Conservation (phyloP, 2,888 invertebrate species). For the Cenopis cana region DNA sequence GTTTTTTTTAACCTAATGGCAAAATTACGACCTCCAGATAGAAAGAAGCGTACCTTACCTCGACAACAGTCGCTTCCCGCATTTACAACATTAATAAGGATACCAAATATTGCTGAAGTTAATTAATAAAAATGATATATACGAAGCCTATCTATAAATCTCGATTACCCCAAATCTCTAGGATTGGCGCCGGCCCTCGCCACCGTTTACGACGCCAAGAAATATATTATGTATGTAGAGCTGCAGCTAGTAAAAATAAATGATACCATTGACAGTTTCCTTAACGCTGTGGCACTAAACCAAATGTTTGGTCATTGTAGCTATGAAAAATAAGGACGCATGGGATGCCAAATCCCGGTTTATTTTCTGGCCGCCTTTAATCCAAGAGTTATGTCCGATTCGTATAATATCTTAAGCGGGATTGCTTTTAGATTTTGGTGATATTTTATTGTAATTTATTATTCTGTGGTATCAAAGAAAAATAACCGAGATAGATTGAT, state of each 20-base stretch:
- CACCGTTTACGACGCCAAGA: constrained; percentile 37
- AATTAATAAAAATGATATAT: constrained; percentile 40
- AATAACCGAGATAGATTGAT: too few relatives aligned
- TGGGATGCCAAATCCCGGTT: constrained; percentile 11
- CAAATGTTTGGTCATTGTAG: constrained; percentile 42
- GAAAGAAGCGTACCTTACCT: too few relatives aligned
- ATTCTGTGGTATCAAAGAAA: background rate
- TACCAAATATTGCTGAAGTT: constrained; percentile 8
- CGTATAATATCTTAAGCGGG: background rate
- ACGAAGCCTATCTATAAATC: constrained; percentile 42
- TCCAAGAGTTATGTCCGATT: background rate
- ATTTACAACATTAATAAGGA: background rate
- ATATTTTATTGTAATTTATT: background rate
- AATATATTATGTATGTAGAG: constrained; percentile 45
- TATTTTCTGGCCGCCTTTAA: background rate
- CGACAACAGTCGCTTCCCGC: too few relatives aligned
- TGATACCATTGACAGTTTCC: constrained; percentile 42
- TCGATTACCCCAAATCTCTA: constrained; percentile 43
- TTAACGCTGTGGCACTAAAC: constrained; percentile 40
- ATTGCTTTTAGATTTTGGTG: background rate
- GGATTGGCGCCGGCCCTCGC: constrained; percentile 34
- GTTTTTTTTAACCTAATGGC: too few relatives aligned
- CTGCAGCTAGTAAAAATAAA: constrained; percentile 44
- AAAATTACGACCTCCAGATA: too few relatives aligned
- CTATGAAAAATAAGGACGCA: constrained; percentile 39